These are phyloP conservation scores for Phthorimaea operculella DNA, from an alignment of 1,140 invertebrate genomes.

Conservation along the genomic window DNA sequence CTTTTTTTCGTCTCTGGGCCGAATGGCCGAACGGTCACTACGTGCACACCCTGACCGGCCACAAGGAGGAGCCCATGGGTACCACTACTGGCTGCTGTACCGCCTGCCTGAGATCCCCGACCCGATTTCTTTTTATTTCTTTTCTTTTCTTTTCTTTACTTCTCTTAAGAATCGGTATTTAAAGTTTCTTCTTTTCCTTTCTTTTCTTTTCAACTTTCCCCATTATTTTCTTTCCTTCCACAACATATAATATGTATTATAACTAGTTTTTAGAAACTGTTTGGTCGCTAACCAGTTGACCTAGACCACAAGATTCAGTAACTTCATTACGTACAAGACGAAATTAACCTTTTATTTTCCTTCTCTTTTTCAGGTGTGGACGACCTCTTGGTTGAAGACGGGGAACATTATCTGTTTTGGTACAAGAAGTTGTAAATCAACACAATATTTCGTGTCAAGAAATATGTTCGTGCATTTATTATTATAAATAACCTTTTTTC, in stretches of 20 bases:
- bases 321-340: background rate
- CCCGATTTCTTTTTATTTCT: no score
- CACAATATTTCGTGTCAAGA: background rate
- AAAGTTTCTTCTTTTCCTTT: no score
- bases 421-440: conserved; percentile 85
- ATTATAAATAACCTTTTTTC: background rate
- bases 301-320: no score
- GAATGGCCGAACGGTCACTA: no score
- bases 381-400: conserved; percentile 82
- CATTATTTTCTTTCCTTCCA: no score
- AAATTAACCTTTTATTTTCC: background rate
- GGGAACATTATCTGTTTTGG: conserved; percentile 89
- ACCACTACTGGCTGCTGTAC: conserved; percentile 90
- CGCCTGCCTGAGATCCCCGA: conserved; percentile 80
- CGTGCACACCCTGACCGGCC: conserved; percentile 86
- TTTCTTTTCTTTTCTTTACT: no score
- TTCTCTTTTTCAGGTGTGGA: conserved; percentile 77
- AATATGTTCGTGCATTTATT: background rate
- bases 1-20: no score
- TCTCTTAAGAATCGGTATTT: no score
- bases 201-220: no score
- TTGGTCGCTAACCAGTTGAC: no score
- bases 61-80: conserved; percentile 88
- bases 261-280: no score
- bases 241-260: no score